phyloP scores from a whole-genome alignment of 2,888 invertebrate species.

The Sympetrum striolatum region DNA sequence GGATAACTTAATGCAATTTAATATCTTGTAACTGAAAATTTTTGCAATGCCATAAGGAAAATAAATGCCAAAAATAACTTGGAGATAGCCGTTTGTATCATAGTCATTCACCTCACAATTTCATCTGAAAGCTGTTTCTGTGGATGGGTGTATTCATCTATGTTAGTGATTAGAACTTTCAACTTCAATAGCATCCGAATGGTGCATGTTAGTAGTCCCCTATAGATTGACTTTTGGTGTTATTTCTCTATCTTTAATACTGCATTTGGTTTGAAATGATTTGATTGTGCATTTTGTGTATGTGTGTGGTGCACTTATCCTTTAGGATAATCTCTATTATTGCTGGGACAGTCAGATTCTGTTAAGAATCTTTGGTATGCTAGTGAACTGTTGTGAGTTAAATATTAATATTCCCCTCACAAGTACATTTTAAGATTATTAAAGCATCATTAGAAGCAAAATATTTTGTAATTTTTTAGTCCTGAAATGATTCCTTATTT shows the following conservation, averaged over 20 bases:
- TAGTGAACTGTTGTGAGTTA: background rate
- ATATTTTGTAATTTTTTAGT: too few relatives aligned
- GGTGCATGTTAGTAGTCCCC: constrained; percentile 13
- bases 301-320: background rate
- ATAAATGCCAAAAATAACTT: background rate
- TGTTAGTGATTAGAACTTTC: background rate
- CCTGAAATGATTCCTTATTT: too few relatives aligned
- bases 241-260: too few relatives aligned
- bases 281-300: too few relatives aligned
- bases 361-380: too few relatives aligned
- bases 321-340: background rate
- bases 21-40: background rate
- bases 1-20: too few relatives aligned
- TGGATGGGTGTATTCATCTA: background rate
- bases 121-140: background rate
- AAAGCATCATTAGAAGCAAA: too few relatives aligned
- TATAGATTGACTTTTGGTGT: background rate
- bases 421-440: too few relatives aligned
- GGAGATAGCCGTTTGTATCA: constrained; percentile 3
- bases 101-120: background rate
- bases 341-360: background rate
- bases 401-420: too few relatives aligned
- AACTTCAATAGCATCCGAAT: background rate
- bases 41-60: background rate
- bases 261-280: too few relatives aligned